A percentile compares a stretch with the other conserved stretches of the same genome.
Evolutionary conservation across 2,797 vertebrate genomes (phyloP).

Genomic region (Lithobates sylvaticus): DNA sequence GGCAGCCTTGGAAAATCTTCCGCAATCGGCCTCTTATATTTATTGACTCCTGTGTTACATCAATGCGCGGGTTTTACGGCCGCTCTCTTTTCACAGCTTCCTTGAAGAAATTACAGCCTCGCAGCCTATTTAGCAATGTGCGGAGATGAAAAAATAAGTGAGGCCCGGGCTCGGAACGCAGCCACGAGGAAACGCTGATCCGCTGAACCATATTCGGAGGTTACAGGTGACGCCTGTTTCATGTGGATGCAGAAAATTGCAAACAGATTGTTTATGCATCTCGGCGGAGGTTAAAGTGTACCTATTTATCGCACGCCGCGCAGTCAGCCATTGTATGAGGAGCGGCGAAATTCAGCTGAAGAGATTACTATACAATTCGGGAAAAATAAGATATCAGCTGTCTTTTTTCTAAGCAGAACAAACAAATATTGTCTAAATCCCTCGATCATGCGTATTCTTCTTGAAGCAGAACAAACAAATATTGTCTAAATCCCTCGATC

Average conservation of each 20-base stretch:
- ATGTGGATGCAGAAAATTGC: slow-evolving; percentile 39
- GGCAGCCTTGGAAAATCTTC: background rate
- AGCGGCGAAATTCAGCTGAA: too few relatives aligned
- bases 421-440: too few relatives aligned
- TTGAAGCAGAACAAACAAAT: too few relatives aligned
- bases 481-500: too few relatives aligned
- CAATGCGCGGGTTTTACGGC: slow-evolving; percentile 13
- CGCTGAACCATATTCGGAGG: slow-evolving; percentile 9
- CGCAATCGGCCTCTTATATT: slow-evolving; percentile 30
- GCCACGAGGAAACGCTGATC: slow-evolving; percentile 12
- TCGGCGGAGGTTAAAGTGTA: slow-evolving; percentile 17
- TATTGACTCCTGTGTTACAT: slow-evolving; percentile 24
- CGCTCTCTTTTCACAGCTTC: slow-evolving; percentile 43
- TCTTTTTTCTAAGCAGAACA: too few relatives aligned
- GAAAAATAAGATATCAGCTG: background rate
- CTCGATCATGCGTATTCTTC: too few relatives aligned
- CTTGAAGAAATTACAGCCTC: slow-evolving; percentile 47
- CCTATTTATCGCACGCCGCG: background rate
- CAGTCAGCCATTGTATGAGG: background rate
- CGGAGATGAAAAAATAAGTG: slow-evolving; percentile 28
- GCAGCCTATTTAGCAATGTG: slow-evolving; percentile 48
- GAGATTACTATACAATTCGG: background rate
- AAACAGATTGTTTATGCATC: slow-evolving; percentile 37
- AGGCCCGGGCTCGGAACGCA: background rate
- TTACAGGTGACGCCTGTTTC: slow-evolving; percentile 46